Evolutionary conservation across 2,113 vertebrate species (phyloP).

Genomic region (Nesoenas mayeri): DNA sequence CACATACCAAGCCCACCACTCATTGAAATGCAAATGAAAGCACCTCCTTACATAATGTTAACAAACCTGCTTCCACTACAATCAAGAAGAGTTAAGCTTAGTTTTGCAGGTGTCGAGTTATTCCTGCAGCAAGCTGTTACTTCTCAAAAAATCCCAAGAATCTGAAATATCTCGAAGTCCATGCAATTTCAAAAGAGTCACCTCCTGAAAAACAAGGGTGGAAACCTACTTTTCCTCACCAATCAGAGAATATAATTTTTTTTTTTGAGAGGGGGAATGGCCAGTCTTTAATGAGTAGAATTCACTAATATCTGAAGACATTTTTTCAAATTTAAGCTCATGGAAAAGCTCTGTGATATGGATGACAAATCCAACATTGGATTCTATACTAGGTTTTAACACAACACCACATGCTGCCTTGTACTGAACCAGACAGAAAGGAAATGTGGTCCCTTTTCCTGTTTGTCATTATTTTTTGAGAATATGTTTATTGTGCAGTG

Average conservation of each 20-base stretch:
- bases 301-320: background rate
- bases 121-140: background rate
- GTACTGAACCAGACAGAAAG: background rate
- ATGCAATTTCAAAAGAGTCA: background rate
- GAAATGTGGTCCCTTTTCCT: background rate
- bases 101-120: background rate
- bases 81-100: background rate
- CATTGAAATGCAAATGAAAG: background rate
- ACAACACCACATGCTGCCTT: background rate
- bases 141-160: background rate
- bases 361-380: background rate
- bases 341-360: background rate
- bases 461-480: background rate
- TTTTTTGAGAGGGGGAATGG: accelerated
- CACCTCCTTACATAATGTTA: background rate
- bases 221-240: background rate
- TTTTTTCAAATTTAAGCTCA: background rate
- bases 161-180: background rate
- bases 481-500: background rate
- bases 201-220: background rate
- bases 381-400: background rate
- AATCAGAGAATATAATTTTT: accelerated
- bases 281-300: background rate
- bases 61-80: background rate
- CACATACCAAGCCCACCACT: background rate